Evolutionary conservation across 2,113 vertebrate species (phyloP).

Genomic region (Trachemys scripta): DNA sequence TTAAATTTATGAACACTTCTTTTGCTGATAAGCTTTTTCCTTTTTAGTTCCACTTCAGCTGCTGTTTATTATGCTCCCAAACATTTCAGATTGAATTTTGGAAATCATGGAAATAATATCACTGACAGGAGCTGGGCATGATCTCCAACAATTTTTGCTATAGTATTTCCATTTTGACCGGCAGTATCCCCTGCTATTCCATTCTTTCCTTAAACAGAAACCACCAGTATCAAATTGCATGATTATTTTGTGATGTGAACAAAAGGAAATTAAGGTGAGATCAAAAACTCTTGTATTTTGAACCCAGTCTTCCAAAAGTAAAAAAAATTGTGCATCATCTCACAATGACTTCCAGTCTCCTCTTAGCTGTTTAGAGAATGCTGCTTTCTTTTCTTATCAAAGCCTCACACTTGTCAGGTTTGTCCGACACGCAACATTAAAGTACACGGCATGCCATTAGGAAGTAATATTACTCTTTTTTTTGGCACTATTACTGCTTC

Average conservation of each 20-base stretch:
- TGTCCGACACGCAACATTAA: neutral
- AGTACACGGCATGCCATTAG: neutral
- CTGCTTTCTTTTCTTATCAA: neutral
- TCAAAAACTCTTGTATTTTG: neutral
- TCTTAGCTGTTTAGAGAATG: neutral
- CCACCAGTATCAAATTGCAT: neutral
- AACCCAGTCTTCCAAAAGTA: neutral
- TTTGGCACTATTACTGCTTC: neutral
- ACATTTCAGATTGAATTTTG: neutral
- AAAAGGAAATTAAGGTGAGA: neutral
- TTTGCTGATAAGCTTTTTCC: neutral
- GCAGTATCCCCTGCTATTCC: neutral
- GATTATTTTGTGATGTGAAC: neutral
- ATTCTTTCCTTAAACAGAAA: neutral
- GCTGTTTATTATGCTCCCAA: neutral
- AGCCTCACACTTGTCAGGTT: neutral
- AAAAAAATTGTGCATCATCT: neutral
- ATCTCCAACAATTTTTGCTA: neutral
- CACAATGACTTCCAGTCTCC: neutral
- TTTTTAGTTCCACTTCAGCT: neutral
- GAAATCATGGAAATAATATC: neutral
- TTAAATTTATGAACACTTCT: neutral
- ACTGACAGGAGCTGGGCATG: neutral
- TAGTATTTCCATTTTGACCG: too few species aligned
- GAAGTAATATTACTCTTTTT: neutral